Evolutionary conservation across 2,888 invertebrate genomes (phyloP).

Genomic region (Caenorhabditis afra): DNA sequence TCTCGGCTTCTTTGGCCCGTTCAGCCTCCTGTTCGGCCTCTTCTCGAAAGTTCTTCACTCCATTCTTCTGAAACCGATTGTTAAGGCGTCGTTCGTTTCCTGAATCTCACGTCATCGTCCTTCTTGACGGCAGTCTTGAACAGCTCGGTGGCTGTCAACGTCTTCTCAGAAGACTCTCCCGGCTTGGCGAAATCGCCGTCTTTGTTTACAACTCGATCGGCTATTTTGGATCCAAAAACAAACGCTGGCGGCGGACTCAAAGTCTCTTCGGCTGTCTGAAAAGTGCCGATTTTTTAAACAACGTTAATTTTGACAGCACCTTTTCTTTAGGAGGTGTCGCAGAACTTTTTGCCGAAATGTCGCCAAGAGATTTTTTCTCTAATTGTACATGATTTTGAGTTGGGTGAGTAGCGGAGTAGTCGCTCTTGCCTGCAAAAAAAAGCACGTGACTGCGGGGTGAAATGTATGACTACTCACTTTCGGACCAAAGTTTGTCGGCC

Average conservation of each 20-base stretch:
- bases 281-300: no score
- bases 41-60: constrained; percentile 43
- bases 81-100: background rate
- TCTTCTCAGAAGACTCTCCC: constrained; percentile 26
- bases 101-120: constrained; percentile 46
- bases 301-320: no score
- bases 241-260: constrained; percentile 27
- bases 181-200: constrained; percentile 16
- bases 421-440: constrained; percentile 58
- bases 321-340: constrained; percentile 20
- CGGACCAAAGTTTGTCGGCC: constrained; percentile 67
- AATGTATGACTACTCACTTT: constrained; percentile 49
- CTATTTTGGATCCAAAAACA: constrained; percentile 66
- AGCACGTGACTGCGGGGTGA: background rate
- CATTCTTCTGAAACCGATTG: constrained; percentile 40
- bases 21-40: constrained; percentile 58
- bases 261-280: constrained; percentile 33
- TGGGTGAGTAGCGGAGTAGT: constrained; percentile 52
- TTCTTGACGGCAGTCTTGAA: constrained; percentile 58
- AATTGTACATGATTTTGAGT: constrained; percentile 44
- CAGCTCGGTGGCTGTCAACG: constrained; percentile 57
- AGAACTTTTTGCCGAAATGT: constrained; percentile 45
- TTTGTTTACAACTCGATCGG: constrained; percentile 58
- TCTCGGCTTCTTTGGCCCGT: constrained; percentile 60
- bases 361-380: constrained; percentile 64